Base-by-base conservation (phyloP, 92 coral and sea anemone species). In the Virgularia gustaviana region DNA sequence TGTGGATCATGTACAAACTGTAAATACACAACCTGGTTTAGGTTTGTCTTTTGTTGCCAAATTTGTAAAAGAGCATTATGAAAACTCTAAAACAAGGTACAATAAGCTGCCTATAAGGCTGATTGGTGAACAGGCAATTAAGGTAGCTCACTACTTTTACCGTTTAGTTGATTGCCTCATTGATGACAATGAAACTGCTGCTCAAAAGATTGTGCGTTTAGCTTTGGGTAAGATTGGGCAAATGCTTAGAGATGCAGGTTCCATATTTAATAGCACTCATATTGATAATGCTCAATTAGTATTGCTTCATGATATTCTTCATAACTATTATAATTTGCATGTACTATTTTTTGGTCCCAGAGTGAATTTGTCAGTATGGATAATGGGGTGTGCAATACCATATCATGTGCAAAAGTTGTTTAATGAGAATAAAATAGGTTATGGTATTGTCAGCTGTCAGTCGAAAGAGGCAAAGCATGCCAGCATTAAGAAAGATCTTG, bases 71-170 rank as follows among this genome's bases (percentile, higher is more conserved):
- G 79, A 77, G 32, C 79, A 77, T 25, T 77, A 49, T 32, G 36
- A 47, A 23, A 60, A 78, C 55, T 72, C 56, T 23, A 36, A 42
- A 12, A 79, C 73, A 8, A 38, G 81, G 38, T 33, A 73, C 24
- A 83, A 73, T 70, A 83, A 83, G 72, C 47, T 83, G 30, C 62
- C 78, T 27, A 49, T 83, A 15, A 56, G 81, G 24, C 58, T 83
- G 0, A 83, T 83, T 20, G 84, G 88, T 4, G 41, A 44, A 42
- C 88, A 79, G 73, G 84, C 88, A 8, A 83, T 73, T 12, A 71
- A 79, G 29, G 22, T 83, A 20, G 87, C 87, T 3, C 57, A 73
- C 30, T 83, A 83, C 66, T 72, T 77, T 6, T 76, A 70, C 43
- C 75, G 79, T 15, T 33, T 83, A n/a, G 74, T 77, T 77, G 83